phyloP scores from a whole-genome alignment of 2,797 vertebrate genomes.

The Potorous gilbertii region DNA sequence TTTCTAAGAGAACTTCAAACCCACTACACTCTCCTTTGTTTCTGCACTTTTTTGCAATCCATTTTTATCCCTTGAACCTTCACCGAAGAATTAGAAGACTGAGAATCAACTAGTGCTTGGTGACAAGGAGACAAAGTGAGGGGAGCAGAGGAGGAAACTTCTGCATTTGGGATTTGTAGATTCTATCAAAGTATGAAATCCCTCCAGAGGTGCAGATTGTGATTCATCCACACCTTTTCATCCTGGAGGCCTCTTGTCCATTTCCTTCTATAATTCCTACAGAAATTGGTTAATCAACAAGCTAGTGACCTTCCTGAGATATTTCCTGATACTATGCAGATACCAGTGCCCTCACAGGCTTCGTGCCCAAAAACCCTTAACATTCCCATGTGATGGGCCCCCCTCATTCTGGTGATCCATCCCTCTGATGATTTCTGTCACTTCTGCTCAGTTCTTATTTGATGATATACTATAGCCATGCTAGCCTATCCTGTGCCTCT shows the following conservation, averaged over 20 bases:
- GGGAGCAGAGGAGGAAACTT: not conserved
- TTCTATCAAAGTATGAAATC: not conserved
- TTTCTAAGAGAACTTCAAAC: not conserved
- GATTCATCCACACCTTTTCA: not conserved
- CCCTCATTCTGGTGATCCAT: not conserved
- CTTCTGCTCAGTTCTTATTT: not conserved
- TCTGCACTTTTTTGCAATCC: too few relatives aligned
- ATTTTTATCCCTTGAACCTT: not conserved
- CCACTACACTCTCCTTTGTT: not conserved
- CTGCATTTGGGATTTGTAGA: not conserved
- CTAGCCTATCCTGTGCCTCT: not conserved
- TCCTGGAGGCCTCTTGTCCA: not conserved
- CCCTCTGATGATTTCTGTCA: not conserved
- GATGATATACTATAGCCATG: not conserved
- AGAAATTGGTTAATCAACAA: not conserved
- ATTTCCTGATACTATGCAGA: not conserved
- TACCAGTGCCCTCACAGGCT: not conserved
- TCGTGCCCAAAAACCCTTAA: not conserved
- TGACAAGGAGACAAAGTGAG: not conserved
- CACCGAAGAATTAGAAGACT: not conserved
- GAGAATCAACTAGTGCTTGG: not conserved
- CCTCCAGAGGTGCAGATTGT: not conserved
- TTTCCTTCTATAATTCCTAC: not conserved
- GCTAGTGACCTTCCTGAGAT: not conserved
- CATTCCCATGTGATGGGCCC: not conserved